Conservation (phyloP, 2,797 vertebrate species). For the Tokudaia muenninki region DNA sequence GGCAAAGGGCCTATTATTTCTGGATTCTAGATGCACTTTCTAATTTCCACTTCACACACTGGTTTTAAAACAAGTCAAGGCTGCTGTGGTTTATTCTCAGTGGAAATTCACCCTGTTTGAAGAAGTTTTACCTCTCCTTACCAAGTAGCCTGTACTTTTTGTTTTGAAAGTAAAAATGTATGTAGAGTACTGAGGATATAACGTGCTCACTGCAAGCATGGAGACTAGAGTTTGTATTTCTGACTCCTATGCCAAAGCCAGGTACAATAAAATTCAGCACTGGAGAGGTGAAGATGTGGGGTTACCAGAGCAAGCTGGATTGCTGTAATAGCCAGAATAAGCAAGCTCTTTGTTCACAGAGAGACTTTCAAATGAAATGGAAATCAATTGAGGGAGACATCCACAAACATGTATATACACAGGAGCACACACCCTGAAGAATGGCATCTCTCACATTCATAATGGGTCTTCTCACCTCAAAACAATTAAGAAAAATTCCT, state of each 20-base stretch:
- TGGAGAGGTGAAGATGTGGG: not conserved
- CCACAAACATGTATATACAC: no score
- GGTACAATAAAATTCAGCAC: not conserved
- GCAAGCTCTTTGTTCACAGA: not conserved
- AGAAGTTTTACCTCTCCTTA: slow-evolving; percentile 32
- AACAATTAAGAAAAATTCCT: not conserved
- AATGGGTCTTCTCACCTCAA: not conserved
- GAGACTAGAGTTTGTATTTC: not conserved
- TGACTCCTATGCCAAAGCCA: not conserved
- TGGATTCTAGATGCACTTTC: slow-evolving; percentile 47
- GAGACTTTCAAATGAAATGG: not conserved
- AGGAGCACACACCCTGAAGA: not conserved
- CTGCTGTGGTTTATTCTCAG: slow-evolving; percentile 42
- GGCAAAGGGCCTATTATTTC: slow-evolving; percentile 47
- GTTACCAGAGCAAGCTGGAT: not conserved
- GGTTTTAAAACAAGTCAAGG: slow-evolving; percentile 68
- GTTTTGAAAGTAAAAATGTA: slow-evolving; percentile 44
- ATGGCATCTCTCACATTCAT: not conserved
- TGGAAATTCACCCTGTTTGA: slow-evolving; percentile 66
- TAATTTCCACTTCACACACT: slow-evolving; percentile 69
- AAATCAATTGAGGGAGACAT: not conserved
- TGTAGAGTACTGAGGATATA: not conserved
- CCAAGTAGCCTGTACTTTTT: not conserved
- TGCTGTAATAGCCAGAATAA: not conserved
- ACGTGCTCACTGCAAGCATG: not conserved